Base-by-base conservation (phyloP, 2,797 vertebrate genomes). In the Lithobates pipiens region DNA sequence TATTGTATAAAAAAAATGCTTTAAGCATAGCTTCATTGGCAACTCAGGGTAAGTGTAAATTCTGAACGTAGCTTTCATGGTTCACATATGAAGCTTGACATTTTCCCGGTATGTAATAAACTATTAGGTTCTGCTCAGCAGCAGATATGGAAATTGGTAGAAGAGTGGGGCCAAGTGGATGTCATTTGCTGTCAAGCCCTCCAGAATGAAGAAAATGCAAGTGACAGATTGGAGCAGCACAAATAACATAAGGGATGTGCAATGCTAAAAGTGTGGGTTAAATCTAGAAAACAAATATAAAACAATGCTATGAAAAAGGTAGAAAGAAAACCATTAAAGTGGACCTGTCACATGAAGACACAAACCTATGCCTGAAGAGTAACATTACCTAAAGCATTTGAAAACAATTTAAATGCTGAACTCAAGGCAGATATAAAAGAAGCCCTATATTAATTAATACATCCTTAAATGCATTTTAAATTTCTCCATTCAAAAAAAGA, bases 111-210 rank as follows among this genome's bases (percentile, higher is more conserved):
- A 46, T 68, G 16, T 46, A 18, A 68, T 10, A 68, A 78, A 18
- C 15, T 39, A 36, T 44, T 27, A 67, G 10, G 15, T 67, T 16
- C 8, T n/a, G 15, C 39, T 67, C 13, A 67, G 67, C 25, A 11
- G n/a, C 36, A 68, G 63, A 25, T 78, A 46, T 78, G 63, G 15
- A 78, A 68, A 78, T 78, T 67, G 10, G 21, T 3, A 65, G 25
- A 39, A 65, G 16, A 82, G n/a, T 44, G 32, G 70, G 57, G 80
- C 69, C 69, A 82, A 72, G 34, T 72, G 67, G n/a, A 39, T 82
- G 68, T 82, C 69, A 61, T 82, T 34, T 44, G 23, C 79, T 82
- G 80, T 73, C 80, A 72, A 63, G 29, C 32, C n/a, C 46, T 61
- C 27, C 16, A 27, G 23, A 73, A 42, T 10, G 23, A n/a, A 82